Conservation (phyloP, 2,797 vertebrate species). For the Salarias fasciatus region DNA sequence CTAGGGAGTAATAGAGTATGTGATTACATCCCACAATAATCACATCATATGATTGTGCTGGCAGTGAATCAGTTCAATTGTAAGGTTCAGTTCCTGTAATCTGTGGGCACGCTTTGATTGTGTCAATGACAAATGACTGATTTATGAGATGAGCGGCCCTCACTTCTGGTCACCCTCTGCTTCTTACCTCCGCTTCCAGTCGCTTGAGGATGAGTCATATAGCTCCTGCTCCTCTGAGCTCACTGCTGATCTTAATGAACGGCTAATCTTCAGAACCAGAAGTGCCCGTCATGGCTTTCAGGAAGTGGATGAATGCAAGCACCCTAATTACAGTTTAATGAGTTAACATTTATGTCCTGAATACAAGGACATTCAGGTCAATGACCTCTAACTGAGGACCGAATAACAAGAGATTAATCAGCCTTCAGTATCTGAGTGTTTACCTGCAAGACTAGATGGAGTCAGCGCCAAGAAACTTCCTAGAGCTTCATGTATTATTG, state of each 20-base stretch:
- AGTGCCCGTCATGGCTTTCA: slow-evolving; percentile 30
- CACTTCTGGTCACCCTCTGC: slow-evolving; percentile 21
- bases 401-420: slow-evolving; percentile 35
- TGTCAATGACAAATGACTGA: slow-evolving; percentile 18
- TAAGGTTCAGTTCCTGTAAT: slow-evolving; percentile 22
- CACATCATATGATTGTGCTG: not conserved
- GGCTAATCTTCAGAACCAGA: slow-evolving; percentile 15
- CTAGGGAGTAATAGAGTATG: too few relatives aligned
- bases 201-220: slow-evolving; percentile 58
- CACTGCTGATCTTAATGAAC: slow-evolving; percentile 27
- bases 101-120: slow-evolving; percentile 1
- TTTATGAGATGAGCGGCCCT: slow-evolving; percentile 24
- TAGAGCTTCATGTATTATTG: not conserved
- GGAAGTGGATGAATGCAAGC: slow-evolving; percentile 43
- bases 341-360: slow-evolving; percentile 22
- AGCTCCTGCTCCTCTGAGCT: slow-evolving; percentile 35
- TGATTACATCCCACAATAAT: not conserved
- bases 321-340: slow-evolving; percentile 30
- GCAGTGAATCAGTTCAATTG: slow-evolving; percentile 16
- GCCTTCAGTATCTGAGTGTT: slow-evolving; percentile 17
- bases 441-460: slow-evolving; percentile 2
- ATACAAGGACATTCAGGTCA: slow-evolving; percentile 20
- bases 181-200: slow-evolving; percentile 41
- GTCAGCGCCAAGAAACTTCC: too few relatives aligned
- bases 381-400: slow-evolving; percentile 13